Percentiles rank a stretch among this genome's conserved stretches.
phyloP scores from a whole-genome alignment of 1,140 invertebrate genomes.

The Asobara japonica region DNA sequence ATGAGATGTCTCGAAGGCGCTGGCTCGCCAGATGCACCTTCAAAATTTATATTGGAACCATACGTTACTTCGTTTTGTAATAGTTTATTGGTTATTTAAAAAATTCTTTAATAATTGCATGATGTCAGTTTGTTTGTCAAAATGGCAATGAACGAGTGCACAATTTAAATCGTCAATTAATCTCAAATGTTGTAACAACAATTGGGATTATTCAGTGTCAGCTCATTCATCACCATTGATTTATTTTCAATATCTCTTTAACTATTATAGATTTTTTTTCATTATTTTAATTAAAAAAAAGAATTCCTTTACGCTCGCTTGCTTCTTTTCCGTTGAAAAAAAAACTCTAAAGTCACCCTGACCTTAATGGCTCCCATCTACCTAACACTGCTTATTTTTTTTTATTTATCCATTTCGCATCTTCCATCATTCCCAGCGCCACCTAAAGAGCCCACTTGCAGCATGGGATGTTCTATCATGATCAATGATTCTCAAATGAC shows the following conservation, averaged over 20 bases:
- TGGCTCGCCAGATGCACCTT: not conserved
- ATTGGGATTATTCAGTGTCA: not conserved
- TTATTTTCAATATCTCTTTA: slow-evolving; percentile 14
- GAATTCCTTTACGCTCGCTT: slow-evolving; percentile 34
- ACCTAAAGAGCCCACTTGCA: slow-evolving; percentile 8
- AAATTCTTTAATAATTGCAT: not conserved
- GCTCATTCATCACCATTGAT: slow-evolving; percentile 15
- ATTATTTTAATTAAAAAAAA: slow-evolving; percentile 23
- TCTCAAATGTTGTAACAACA: not conserved
- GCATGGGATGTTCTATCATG: slow-evolving; percentile 8
- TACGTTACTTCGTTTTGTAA: not conserved
- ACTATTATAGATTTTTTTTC: slow-evolving; percentile 12
- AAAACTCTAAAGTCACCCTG: slow-evolving; percentile 1
- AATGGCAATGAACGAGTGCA: not conserved
- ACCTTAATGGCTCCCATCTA: not conserved
- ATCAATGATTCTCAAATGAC: slow-evolving; percentile 1
- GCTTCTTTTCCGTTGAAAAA: slow-evolving; percentile 1
- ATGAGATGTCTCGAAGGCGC: slow-evolving; percentile 18
- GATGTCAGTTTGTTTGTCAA: not conserved
- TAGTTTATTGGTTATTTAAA: slow-evolving; percentile 4
- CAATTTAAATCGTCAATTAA: not conserved
- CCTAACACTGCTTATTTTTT: not conserved
- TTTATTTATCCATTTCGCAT: no score
- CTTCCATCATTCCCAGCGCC: slow-evolving; percentile 24
- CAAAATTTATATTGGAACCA: not conserved